Evolutionary conservation across 2,797 vertebrate genomes (phyloP).

Genomic region (Spizella passerina): DNA sequence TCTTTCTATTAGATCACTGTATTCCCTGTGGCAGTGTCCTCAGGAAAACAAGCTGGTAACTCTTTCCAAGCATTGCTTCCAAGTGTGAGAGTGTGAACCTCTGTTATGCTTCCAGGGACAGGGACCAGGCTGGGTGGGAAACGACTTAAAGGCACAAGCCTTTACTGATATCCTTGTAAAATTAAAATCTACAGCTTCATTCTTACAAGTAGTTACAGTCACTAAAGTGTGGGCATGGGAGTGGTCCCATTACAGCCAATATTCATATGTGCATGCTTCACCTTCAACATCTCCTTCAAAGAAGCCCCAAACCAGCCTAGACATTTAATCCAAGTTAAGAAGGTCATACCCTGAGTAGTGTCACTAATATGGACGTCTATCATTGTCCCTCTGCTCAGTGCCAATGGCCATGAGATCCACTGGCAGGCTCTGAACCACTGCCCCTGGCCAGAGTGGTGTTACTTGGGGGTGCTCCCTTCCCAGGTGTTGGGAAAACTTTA

Average conservation of each 20-base stretch:
- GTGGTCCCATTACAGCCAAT: not conserved
- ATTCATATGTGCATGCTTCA: not conserved
- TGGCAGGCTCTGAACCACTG: not conserved
- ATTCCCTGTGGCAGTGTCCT: not conserved
- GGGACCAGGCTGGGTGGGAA: not conserved
- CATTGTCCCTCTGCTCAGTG: not conserved
- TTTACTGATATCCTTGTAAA: not conserved
- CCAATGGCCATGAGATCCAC: accelerated
- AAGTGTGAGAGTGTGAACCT: not conserved
- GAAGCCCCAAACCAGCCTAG: not conserved
- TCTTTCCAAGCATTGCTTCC: not conserved
- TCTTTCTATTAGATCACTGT: not conserved
- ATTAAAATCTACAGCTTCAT: not conserved
- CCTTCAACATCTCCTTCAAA: not conserved
- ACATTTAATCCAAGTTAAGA: not conserved
- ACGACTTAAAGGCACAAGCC: not conserved
- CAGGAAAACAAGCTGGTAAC: not conserved
- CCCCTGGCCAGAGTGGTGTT: not conserved
- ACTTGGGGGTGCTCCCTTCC: not conserved
- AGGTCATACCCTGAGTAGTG: not conserved
- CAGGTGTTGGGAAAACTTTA: not conserved
- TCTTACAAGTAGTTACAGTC: not conserved
- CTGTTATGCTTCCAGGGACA: not conserved
- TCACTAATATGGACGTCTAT: not conserved
- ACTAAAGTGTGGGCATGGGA: not conserved